Evolutionary conservation across 2,888 invertebrate species (phyloP).

Genomic region (Ophonus ardosiacus): DNA sequence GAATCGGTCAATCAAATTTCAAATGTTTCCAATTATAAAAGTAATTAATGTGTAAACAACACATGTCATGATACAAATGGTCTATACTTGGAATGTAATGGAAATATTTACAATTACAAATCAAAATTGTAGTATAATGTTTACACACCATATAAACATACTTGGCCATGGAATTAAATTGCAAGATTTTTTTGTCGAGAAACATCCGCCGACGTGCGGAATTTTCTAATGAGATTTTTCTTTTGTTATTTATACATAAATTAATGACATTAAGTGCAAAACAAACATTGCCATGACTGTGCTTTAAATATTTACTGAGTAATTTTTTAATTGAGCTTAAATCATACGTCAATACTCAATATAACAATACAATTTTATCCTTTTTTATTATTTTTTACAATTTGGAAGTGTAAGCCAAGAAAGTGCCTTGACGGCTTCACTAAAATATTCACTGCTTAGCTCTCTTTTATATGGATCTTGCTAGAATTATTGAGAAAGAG

Average conservation of each 20-base stretch:
- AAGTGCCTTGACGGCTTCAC: no score
- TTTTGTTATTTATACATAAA: constrained; percentile 46
- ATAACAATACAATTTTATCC: background rate
- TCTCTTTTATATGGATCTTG: no score
- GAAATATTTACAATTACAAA: background rate
- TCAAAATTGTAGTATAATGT: constrained; percentile 27
- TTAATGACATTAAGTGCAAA: constrained; percentile 9
- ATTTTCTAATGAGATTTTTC: constrained; percentile 47
- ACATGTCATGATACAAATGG: background rate
- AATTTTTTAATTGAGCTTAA: background rate
- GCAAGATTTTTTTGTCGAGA: constrained; percentile 49
- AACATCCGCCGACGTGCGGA: constrained; percentile 57
- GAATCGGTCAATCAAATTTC: constrained; percentile 33
- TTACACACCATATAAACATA: constrained; percentile 49
- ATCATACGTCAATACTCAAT: background rate
- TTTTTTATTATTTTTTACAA: no score
- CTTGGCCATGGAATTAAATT: constrained; percentile 56
- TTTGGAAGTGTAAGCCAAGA: no score
- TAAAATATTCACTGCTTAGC: no score
- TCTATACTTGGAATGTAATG: background rate
- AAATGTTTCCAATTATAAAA: constrained; percentile 16
- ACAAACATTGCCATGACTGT: constrained; percentile 11
- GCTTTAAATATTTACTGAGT: constrained; percentile 13
- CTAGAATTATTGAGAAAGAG: no score
- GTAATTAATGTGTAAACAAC: constrained; percentile 7